Evolutionary conservation across 2,797 vertebrate genomes (phyloP), one percentile per base, ranked within the genome.

Genomic region (Sternarchorhynchus goeldii): DNA sequence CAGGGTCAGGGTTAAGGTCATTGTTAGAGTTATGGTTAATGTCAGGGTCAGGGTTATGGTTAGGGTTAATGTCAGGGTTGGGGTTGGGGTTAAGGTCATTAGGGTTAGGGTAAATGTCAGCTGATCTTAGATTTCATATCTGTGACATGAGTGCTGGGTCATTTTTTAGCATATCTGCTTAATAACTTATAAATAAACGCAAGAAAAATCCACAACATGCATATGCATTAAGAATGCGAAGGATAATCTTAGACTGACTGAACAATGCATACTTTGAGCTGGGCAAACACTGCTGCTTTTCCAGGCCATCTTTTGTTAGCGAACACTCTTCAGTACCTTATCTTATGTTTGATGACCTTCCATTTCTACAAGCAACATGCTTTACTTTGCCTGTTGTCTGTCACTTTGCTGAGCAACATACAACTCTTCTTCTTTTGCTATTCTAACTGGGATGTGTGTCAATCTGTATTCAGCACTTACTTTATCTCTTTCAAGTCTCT

Each of bases 371-470:
- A 66, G 65, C 21, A 6, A 50, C 65, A 50, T 50, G 65, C 20
- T 68, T 68, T 25, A 68, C 65, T 68, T 45, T 25, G 20, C 2
- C 65, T 50, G 6, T 68, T 68, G 20, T n/a, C 60, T 62, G 59
- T 64, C 62, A 64, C 6, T 32, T 65, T 64, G 32, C 31, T 18
- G 31, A 64, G 32, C 62, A 64, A 64, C 62, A n/a, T n/a, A n/a
- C 25, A 14, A 2, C 36, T 2, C 6, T 36, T n/a, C 7, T n/a
- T 39, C 63, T 39, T 39, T 36, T 10, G 18, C 18, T 12, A 50
- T 50, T 36, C 50, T 7, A 25, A 59, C 75, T 53, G 34, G 14
- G 10, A 14, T 14, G 34, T 36, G 10, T 50, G 14, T 50, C 14
- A 12, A 50, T 12, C 45, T 50, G 25, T 20, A 55, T 57, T 56